These are phyloP conservation scores for Chymomyza fuscimana DNA, from an alignment of 2,888 invertebrate genomes.

Conservation along the genomic window DNA sequence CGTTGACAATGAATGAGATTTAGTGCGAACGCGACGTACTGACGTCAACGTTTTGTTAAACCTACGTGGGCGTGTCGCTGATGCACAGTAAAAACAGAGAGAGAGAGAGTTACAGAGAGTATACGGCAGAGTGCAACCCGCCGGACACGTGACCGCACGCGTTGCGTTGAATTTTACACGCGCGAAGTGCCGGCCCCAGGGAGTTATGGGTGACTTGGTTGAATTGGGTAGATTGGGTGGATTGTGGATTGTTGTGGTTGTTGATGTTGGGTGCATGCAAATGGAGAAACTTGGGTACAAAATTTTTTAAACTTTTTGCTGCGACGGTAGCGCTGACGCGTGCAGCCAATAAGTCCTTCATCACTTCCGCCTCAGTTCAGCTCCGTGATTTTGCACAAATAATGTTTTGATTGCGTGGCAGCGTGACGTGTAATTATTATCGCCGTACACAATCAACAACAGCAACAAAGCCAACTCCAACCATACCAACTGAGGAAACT, in stretches of 20 bases:
- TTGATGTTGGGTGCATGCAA: conserved; percentile 42
- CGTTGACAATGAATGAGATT: conserved; percentile 36
- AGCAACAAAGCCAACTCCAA: conserved; percentile 36
- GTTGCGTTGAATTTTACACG: conserved; percentile 70
- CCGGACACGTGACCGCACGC: conserved; percentile 69
- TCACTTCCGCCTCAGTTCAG: conserved; percentile 78
- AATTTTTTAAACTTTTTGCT: conserved; percentile 42
- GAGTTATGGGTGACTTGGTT: background rate
- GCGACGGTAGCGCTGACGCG: conserved; percentile 57
- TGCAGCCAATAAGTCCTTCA: conserved; percentile 78
- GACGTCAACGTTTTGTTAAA: conserved; percentile 46
- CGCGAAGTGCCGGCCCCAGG: conserved; percentile 42
- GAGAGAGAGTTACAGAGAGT: background rate
- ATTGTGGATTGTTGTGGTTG: background rate
- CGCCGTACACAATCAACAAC: conserved; percentile 61
- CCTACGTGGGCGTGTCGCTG: conserved; percentile 61
- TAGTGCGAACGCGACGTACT: conserved; percentile 30
- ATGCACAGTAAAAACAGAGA: background rate
- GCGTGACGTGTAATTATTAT: conserved; percentile 78
- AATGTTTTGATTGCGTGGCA: conserved; percentile 77
- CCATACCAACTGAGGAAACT: background rate
- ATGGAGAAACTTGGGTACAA: conserved; percentile 46
- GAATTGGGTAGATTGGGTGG: background rate
- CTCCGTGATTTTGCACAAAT: conserved; percentile 77
- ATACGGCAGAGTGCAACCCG: conserved; percentile 4